Conservation (phyloP, 1,140 invertebrate species). For the Magallana gigas region DNA sequence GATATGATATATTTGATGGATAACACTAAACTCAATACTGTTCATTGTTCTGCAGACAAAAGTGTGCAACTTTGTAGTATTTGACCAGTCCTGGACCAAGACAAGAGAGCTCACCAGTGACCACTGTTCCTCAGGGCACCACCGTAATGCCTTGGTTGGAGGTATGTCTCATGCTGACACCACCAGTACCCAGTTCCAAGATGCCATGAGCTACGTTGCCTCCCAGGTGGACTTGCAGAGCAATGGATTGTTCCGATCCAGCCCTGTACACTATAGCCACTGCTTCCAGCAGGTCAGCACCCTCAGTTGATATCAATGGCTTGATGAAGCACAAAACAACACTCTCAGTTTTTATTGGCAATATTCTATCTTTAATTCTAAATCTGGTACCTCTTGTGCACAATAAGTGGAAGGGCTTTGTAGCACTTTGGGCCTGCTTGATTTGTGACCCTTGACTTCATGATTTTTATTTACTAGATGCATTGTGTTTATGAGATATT, state of each 20-base stretch:
- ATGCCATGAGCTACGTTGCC: not conserved
- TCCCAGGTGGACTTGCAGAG: not conserved
- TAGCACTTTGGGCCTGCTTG: too few species aligned
- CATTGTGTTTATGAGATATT: too few species aligned
- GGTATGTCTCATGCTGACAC: not conserved
- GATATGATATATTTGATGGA: too few species aligned
- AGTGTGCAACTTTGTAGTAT: not conserved
- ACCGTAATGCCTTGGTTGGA: not conserved
- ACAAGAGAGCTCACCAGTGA: not conserved
- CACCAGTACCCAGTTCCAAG: not conserved
- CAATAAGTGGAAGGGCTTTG: too few species aligned
- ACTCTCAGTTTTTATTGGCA: too few species aligned
- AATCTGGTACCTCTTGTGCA: too few species aligned
- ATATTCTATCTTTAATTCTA: too few species aligned
- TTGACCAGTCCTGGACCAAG: conserved; percentile 10
- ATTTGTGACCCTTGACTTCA: too few species aligned
- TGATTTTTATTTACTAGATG: too few species aligned
- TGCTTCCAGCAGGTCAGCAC: conserved; percentile 24
- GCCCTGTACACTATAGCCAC: conserved; percentile 5
- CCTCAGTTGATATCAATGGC: not conserved
- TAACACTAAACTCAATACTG: too few species aligned
- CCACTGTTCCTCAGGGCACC: not conserved
- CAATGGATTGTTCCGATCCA: not conserved
- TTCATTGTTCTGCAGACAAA: not conserved
- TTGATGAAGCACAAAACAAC: too few species aligned